A percentile compares a stretch with the other conserved stretches of the same genome.
Evolutionary conservation across 1,140 invertebrate genomes (phyloP).

Genomic region (Heliconius hermathena): DNA sequence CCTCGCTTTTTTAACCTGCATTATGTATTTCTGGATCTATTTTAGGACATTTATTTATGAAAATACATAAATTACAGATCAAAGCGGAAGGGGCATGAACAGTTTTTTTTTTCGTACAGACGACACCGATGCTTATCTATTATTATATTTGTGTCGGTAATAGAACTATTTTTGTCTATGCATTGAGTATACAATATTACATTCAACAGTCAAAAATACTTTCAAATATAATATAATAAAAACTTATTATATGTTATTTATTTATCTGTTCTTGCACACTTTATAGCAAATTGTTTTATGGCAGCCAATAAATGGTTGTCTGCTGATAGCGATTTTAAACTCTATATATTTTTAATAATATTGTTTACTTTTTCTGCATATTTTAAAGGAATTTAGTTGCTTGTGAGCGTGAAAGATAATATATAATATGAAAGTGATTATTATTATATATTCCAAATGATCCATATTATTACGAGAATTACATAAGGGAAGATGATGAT

Average conservation of each 20-base stretch:
- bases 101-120: conserved; percentile 22
- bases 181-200: neutral
- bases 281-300: conserved; percentile 8
- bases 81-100: conserved; percentile 30
- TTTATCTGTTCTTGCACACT: conserved; percentile 15
- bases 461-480: neutral
- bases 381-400: neutral
- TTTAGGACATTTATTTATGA: conserved; percentile 29
- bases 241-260: conserved; percentile 15
- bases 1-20: conserved; percentile 21
- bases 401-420: neutral
- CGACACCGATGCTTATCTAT: conserved; percentile 24
- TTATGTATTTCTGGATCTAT: conserved; percentile 20
- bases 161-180: conserved; percentile 23
- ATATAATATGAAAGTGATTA: neutral
- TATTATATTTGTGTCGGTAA: conserved; percentile 22
- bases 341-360: conserved; percentile 5
- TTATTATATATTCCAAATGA: neutral
- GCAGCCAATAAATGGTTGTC: conserved; percentile 15
- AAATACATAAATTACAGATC: conserved; percentile 35
- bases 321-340: conserved; percentile 12
- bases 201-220: neutral
- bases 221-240: neutral
- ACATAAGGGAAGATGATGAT: neutral
- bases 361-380: neutral